These are phyloP conservation scores for Dendrolimus pini DNA, from an alignment of 2,888 invertebrate species.

Conservation along the genomic window DNA sequence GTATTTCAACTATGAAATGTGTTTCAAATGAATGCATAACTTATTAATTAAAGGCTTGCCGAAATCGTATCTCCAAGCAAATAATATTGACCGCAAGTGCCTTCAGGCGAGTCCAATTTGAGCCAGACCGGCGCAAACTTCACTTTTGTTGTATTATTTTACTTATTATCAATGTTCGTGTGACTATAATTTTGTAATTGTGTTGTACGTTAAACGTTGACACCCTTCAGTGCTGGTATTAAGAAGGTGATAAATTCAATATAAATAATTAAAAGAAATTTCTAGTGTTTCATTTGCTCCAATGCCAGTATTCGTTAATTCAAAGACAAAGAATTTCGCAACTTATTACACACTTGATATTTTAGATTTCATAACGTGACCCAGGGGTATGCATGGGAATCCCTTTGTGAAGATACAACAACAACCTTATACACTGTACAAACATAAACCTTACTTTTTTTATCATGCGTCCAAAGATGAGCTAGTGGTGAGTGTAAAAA, in stretches of 20 bases:
- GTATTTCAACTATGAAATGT: slow-evolving; percentile 1
- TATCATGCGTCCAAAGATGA: no score
- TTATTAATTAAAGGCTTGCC: slow-evolving; percentile 37
- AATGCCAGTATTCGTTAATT: no score
- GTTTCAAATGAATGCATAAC: slow-evolving; percentile 4
- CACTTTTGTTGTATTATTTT: slow-evolving; percentile 22
- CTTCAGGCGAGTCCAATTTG: slow-evolving; percentile 60
- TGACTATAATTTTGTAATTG: slow-evolving; percentile 53
- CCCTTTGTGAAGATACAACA: no score
- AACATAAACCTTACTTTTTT: no score
- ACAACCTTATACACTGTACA: no score
- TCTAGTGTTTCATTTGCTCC: not conserved
- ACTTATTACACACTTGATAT: no score
- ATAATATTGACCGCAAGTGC: slow-evolving; percentile 63
- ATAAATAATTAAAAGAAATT: slow-evolving; percentile 56
- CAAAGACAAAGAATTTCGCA: no score
- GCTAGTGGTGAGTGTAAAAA: no score
- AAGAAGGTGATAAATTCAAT: slow-evolving; percentile 73
- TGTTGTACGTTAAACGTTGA: slow-evolving; percentile 72
- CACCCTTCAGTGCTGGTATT: slow-evolving; percentile 67
- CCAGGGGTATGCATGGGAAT: no score
- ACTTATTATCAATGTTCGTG: slow-evolving; percentile 37
- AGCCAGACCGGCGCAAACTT: slow-evolving; percentile 44
- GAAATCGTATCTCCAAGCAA: slow-evolving; percentile 48
- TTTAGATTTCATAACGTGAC: no score